phyloP scores from a whole-genome alignment of 2,888 invertebrate species.

The Rhogogaster chlorosoma region DNA sequence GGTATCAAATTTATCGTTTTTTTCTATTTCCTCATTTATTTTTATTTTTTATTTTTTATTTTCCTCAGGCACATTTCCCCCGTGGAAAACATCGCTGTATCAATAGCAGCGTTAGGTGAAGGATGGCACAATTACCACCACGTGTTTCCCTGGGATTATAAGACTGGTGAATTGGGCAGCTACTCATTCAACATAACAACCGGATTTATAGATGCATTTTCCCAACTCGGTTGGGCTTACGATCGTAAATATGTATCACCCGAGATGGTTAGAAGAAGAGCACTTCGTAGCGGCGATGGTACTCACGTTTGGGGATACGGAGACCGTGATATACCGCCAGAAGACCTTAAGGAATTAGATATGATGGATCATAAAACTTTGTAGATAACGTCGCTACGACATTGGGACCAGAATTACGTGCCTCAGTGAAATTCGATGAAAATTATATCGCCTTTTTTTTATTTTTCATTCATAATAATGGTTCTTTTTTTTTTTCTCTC shows the following conservation, averaged over 20 bases:
- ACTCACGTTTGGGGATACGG: conserved; percentile 83
- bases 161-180: conserved; percentile 82
- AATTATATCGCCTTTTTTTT: not conserved
- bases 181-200: conserved; percentile 87
- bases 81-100: conserved; percentile 86
- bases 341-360: conserved; percentile 80
- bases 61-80: conserved; percentile 84
- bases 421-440: conserved; percentile 21
- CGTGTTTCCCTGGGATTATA: conserved; percentile 83
- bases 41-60: not conserved
- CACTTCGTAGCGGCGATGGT: conserved; percentile 82
- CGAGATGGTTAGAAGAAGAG: conserved; percentile 81
- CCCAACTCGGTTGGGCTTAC: conserved; percentile 90
- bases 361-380: conserved; percentile 78
- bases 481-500: not conserved
- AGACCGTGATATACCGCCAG: conserved; percentile 80
- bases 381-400: not conserved
- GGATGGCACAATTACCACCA: conserved; percentile 94
- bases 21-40: not conserved
- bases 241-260: conserved; percentile 85
- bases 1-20: too few species aligned
- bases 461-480: not conserved
- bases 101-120: conserved; percentile 88
- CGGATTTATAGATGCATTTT: conserved; percentile 89
- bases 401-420: conserved; percentile 27